Evolutionary conservation across 2,888 invertebrate genomes (phyloP).

Genomic region (Dryomyza anilis): DNA sequence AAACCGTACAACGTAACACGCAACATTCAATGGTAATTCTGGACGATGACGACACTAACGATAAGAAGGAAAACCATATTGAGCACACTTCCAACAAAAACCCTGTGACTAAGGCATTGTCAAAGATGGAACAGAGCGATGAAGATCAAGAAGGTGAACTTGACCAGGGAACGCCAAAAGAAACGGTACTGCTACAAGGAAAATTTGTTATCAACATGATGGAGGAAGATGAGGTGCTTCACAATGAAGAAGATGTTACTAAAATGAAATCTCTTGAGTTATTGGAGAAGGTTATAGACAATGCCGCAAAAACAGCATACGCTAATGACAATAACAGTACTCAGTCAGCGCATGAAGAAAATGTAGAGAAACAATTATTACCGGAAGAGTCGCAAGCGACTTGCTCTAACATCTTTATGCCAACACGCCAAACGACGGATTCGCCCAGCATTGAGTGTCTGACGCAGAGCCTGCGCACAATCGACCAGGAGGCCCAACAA

Average conservation of each 20-base stretch:
- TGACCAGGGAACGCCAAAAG: neutral
- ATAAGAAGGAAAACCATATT: neutral
- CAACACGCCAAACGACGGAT: conserved; percentile 32
- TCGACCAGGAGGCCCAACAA: conserved; percentile 27
- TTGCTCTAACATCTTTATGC: conserved; percentile 37
- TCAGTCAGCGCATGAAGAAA: conserved; percentile 28
- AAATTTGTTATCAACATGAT: neutral
- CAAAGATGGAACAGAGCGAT: neutral
- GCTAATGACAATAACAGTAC: no score
- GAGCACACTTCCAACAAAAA: neutral
- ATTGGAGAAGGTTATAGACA: conserved; percentile 33
- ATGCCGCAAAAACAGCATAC: no score
- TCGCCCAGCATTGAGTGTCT: conserved; percentile 38
- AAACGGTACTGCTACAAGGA: neutral
- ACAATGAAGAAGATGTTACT: neutral
- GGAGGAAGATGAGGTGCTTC: neutral
- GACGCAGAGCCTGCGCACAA: conserved; percentile 36
- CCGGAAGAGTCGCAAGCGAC: no score
- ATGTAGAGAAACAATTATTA: conserved; percentile 7
- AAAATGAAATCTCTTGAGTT: conserved; percentile 2
- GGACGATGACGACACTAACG: conserved; percentile 25
- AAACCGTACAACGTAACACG: conserved; percentile 28
- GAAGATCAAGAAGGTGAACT: neutral
- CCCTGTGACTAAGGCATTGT: neutral
- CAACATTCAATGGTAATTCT: conserved; percentile 28